Conservation (phyloP, 2,113 vertebrate genomes). For the Odocoileus hemionus region DNA sequence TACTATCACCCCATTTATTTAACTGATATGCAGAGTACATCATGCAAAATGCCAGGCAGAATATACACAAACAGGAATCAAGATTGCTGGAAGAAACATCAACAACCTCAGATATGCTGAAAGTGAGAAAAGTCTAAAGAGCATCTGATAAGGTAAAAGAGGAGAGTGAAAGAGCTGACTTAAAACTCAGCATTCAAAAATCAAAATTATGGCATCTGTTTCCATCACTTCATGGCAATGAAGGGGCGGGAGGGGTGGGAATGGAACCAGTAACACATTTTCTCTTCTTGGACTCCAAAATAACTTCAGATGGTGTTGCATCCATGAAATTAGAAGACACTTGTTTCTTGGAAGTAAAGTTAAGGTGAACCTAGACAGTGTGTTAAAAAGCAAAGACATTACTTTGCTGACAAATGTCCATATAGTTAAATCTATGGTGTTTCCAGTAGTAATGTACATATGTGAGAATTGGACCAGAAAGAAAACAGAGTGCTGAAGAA, state of each 20-base stretch:
- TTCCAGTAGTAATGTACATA: not conserved
- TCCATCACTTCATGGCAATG: not conserved
- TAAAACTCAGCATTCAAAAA: not conserved
- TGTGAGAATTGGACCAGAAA: not conserved
- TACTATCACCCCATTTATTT: not conserved
- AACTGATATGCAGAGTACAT: not conserved
- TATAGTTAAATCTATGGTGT: not conserved
- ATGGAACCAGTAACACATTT: no score
- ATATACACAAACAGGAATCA: not conserved
- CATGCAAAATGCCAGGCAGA: not conserved
- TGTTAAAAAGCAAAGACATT: not conserved
- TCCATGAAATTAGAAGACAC: not conserved
- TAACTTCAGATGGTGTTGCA: not conserved
- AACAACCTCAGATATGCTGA: not conserved
- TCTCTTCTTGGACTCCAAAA: not conserved
- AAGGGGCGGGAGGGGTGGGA: rapidly evolving
- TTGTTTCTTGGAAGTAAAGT: not conserved
- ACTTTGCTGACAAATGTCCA: not conserved
- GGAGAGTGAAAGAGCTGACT: not conserved
- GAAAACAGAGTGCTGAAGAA: not conserved
- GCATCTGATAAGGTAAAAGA: not conserved
- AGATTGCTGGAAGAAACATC: not conserved
- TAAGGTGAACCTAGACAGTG: not conserved
- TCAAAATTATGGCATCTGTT: not conserved
- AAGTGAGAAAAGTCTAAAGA: not conserved